Conservation (phyloP, 1,140 invertebrate species). For the Drosophila melanogaster region DNA sequence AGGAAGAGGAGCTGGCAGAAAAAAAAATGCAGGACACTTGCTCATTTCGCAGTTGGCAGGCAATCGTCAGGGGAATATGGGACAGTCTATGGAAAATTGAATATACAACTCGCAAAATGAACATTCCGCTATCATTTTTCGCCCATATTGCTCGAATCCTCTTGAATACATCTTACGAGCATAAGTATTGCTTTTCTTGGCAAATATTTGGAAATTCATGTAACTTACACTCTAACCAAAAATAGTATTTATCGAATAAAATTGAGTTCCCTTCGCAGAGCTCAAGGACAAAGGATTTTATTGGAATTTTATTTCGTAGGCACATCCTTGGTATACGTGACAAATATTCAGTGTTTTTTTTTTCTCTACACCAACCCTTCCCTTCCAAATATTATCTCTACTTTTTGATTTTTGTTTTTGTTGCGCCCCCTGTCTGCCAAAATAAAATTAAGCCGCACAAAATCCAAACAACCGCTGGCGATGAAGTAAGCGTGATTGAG, state of each 20-base stretch:
- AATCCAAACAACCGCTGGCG: slow-evolving; percentile 27
- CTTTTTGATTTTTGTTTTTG: slow-evolving; percentile 39
- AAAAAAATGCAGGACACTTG: slow-evolving; percentile 58
- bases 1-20: slow-evolving; percentile 28
- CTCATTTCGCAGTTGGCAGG: slow-evolving; percentile 47
- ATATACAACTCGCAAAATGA: not conserved
- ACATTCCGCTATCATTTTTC: not conserved
- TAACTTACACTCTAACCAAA: not conserved
- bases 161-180: too few species aligned
- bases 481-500: slow-evolving; percentile 8
- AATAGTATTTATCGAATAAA: not conserved
- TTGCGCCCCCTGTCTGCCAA: not conserved
- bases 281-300: not conserved
- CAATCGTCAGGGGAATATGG: slow-evolving; percentile 7
- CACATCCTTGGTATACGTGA: not conserved
- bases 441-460: slow-evolving; percentile 22
- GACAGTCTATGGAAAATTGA: not conserved
- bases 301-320: not conserved
- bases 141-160: too few species aligned
- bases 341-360: slow-evolving; percentile 22
- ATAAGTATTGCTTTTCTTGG: too few species aligned
- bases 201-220: too few species aligned
- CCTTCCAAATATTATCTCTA: slow-evolving; percentile 3
- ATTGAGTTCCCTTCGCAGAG: not conserved
- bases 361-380: not conserved